Percentiles rank a stretch among this genome's conserved stretches.
Evolutionary conservation across 2,797 vertebrate species (phyloP).

Genomic region (Pachyuromys duprasi): DNA sequence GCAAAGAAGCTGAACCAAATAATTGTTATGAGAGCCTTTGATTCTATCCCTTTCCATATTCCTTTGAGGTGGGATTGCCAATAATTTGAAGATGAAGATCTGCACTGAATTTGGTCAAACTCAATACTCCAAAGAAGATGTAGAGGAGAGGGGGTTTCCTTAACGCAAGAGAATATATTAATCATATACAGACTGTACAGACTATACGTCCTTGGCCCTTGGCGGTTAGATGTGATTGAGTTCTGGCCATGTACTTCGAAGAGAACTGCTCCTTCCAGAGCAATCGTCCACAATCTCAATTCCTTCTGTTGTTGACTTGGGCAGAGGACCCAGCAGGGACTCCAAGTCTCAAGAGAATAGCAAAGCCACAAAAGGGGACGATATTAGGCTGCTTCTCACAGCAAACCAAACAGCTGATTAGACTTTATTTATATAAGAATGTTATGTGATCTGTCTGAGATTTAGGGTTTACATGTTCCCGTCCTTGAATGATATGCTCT

Average conservation of each 20-base stretch:
- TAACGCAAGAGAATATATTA: background rate
- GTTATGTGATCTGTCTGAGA: background rate
- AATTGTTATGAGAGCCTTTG: slow-evolving; percentile 28
- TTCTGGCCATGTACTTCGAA: slow-evolving; percentile 9
- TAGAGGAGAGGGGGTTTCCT: background rate
- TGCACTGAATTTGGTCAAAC: slow-evolving; percentile 2
- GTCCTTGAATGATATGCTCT: slow-evolving; percentile 27
- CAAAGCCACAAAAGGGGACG: slow-evolving; percentile 2
- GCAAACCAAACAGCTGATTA: background rate
- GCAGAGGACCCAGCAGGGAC: background rate
- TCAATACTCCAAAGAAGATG: background rate
- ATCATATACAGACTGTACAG: background rate
- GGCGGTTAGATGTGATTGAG: background rate
- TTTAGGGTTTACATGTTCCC: slow-evolving; percentile 15
- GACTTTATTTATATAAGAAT: slow-evolving; percentile 23
- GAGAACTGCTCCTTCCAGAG: background rate
- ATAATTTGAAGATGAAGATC: slow-evolving; percentile 56
- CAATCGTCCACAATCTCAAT: background rate
- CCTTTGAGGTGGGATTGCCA: slow-evolving; percentile 4
- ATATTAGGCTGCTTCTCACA: slow-evolving; percentile 7
- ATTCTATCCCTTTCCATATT: slow-evolving; percentile 34
- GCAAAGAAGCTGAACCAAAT: slow-evolving; percentile 19
- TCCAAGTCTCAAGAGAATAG: background rate
- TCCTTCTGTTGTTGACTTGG: slow-evolving; percentile 10
- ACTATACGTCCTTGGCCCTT: background rate